Percentiles rank a stretch among this genome's conserved stretches.
Evolutionary conservation across 2,797 vertebrate genomes (phyloP).

Genomic region (Crypturellus tataupa): DNA sequence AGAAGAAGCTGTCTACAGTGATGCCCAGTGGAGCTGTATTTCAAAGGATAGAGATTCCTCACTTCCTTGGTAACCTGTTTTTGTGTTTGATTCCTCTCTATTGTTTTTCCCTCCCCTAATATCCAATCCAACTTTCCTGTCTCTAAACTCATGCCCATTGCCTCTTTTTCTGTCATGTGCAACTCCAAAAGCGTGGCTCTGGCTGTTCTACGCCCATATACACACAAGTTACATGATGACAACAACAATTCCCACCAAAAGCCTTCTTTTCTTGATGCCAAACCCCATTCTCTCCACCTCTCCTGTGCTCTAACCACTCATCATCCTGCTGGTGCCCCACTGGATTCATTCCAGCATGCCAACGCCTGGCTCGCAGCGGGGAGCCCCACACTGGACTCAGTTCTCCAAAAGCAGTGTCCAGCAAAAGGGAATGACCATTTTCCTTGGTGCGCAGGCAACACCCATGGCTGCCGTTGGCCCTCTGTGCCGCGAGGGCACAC

Average conservation of each 20-base stretch:
- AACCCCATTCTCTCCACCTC: too few relatives aligned
- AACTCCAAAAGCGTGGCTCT: neutral
- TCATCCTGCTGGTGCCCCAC: too few relatives aligned
- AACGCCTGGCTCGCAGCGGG: too few relatives aligned
- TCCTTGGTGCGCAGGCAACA: too few relatives aligned
- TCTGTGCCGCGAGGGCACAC: neutral
- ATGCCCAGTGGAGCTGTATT: accelerated
- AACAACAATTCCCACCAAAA: too few relatives aligned
- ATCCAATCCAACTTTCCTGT: neutral
- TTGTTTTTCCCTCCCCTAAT: neutral
- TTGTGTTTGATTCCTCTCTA: neutral
- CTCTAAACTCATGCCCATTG: neutral
- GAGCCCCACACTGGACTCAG: too few relatives aligned
- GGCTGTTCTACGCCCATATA: too few relatives aligned
- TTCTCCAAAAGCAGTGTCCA: neutral
- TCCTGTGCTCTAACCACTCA: too few relatives aligned
- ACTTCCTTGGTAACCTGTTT: neutral
- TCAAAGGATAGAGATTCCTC: neutral
- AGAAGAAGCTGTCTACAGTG: neutral
- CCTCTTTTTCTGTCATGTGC: neutral
- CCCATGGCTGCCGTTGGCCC: too few relatives aligned
- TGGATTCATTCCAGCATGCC: too few relatives aligned
- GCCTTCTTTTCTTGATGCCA: too few relatives aligned
- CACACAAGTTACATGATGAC: too few relatives aligned
- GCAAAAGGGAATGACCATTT: neutral